Conservation (phyloP, 2,888 invertebrate genomes). For the Euplagia quadripunctaria region DNA sequence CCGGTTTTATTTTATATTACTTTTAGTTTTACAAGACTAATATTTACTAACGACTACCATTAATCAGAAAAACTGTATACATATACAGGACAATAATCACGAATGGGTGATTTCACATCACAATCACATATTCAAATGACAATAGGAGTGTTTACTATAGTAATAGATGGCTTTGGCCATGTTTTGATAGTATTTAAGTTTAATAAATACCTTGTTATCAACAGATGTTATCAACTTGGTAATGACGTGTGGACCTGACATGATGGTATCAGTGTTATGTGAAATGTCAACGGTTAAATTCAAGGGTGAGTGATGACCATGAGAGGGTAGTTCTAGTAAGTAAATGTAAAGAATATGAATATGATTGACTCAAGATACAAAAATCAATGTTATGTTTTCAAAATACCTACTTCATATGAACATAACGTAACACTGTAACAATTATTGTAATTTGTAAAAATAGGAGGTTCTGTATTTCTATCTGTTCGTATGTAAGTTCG, state of each 20-base stretch:
- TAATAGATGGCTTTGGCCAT: neutral
- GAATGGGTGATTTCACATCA: too few species aligned
- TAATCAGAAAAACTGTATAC: too few species aligned
- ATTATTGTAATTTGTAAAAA: too few species aligned
- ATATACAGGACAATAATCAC: too few species aligned
- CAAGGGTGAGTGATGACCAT: neutral
- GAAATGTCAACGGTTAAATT: neutral
- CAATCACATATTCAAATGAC: neutral
- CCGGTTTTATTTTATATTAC: too few species aligned
- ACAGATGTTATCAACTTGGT: neutral
- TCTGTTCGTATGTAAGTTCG: too few species aligned
- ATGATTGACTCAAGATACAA: neutral
- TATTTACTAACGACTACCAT: too few species aligned
- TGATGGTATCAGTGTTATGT: neutral
- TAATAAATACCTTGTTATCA: neutral
- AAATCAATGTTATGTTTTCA: neutral
- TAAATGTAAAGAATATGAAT: neutral
- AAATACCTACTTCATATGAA: neutral
- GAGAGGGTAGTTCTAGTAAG: neutral
- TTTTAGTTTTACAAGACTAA: too few species aligned
- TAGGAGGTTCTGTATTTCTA: too few species aligned
- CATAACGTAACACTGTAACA: too few species aligned
- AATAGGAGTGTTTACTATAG: neutral
- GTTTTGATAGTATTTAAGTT: neutral
- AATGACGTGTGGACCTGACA: neutral